phyloP scores from a whole-genome alignment of 1,140 invertebrate species.

The Diorhabda carinulata region DNA sequence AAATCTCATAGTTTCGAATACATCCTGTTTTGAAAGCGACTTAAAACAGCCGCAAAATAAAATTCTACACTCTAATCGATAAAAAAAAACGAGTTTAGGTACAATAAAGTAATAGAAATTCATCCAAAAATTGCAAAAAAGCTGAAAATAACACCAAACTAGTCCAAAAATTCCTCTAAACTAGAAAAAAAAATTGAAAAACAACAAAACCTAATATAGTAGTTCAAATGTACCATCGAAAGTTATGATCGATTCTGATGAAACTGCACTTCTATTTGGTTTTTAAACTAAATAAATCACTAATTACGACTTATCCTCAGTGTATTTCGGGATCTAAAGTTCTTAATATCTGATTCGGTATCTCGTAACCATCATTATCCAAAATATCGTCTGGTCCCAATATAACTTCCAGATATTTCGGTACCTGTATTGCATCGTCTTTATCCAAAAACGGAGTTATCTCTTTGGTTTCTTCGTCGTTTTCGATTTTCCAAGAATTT shows the following conservation, averaged over 20 bases:
- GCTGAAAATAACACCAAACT: no score
- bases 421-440: slow-evolving; percentile 37
- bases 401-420: slow-evolving; percentile 52
- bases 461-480: slow-evolving; percentile 37
- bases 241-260: neutral
- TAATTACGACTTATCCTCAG: neutral
- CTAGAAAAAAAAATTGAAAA: no score
- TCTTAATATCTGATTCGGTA: slow-evolving; percentile 40
- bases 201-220: no score
- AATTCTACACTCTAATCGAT: no score
- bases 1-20: no score
- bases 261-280: neutral
- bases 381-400: slow-evolving; percentile 40
- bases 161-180: no score
- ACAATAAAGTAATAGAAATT: no score
- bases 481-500: slow-evolving; percentile 40
- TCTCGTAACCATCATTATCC: slow-evolving; percentile 49
- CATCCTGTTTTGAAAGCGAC: no score
- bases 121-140: no score
- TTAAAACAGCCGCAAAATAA: no score
- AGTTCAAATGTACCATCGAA: no score
- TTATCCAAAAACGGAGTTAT: slow-evolving; percentile 39
- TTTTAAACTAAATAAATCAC: neutral
- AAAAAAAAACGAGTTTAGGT: no score
- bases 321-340: neutral